Conservation (phyloP, 2,888 invertebrate genomes). For the Epinotia demarniana region DNA sequence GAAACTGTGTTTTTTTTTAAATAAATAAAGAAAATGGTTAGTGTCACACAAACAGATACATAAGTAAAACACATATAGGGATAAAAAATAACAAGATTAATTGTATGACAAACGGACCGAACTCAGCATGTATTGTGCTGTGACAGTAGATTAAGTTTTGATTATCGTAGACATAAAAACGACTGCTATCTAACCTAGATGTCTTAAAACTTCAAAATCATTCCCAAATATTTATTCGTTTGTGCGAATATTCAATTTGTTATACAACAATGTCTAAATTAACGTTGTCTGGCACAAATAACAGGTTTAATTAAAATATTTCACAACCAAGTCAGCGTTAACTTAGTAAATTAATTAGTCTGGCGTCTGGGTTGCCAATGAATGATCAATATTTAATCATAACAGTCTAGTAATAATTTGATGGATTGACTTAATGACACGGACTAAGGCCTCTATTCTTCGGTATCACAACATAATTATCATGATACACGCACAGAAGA, state of each 20-base stretch:
- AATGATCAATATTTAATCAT: slow-evolving; percentile 1
- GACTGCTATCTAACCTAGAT: no score
- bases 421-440: background rate
- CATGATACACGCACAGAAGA: background rate
- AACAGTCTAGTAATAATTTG: background rate
- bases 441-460: no score
- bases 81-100: no score
- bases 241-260: background rate
- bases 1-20: no score
- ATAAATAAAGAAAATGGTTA: no score
- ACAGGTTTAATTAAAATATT: slow-evolving; percentile 25
- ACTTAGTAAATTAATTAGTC: background rate
- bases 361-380: background rate
- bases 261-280: background rate
- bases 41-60: no score
- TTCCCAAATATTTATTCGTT: background rate
- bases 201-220: background rate
- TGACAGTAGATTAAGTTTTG: no score
- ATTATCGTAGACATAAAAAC: no score
- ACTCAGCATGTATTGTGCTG: no score
- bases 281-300: background rate
- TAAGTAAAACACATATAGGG: no score
- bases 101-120: no score
- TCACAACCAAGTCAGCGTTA: slow-evolving; percentile 2
- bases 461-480: no score